Percentiles rank a stretch among this genome's conserved stretches.
These are phyloP conservation scores for Cyphotilapia sp. DNA, from an alignment of 2,113 vertebrate species.

Conservation along the genomic window DNA sequence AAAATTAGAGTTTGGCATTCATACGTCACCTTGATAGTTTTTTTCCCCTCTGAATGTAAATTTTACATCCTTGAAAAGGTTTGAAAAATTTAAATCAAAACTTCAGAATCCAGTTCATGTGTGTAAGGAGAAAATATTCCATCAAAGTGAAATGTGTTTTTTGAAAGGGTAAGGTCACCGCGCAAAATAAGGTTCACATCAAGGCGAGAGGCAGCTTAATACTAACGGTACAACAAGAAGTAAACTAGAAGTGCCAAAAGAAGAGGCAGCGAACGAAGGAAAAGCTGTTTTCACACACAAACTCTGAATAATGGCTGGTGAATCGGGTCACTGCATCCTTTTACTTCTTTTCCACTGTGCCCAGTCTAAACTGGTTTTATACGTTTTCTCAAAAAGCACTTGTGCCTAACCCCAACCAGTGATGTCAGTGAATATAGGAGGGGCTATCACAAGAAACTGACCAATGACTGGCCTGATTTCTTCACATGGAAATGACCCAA, in stretches of 20 bases:
- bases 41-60: not conserved
- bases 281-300: not conserved
- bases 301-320: not conserved
- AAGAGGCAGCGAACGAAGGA: not conserved
- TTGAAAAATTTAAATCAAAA: not conserved
- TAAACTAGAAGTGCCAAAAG: not conserved
- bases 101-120: not conserved
- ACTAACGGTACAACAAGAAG: conserved; percentile 7
- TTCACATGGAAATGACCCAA: not conserved
- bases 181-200: conserved; percentile 15
- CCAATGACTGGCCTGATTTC: not conserved
- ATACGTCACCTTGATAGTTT: not conserved
- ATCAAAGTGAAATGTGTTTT: not conserved
- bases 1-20: not conserved
- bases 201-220: conserved; percentile 29
- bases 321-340: not conserved
- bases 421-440: not conserved
- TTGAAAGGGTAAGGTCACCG: not conserved
- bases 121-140: not conserved
- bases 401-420: not conserved
- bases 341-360: not conserved
- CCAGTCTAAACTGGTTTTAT: not conserved
- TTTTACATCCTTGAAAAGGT: not conserved
- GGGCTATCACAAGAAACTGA: not conserved
- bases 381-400: not conserved